These are phyloP conservation scores for Malthinus seriepunctatus DNA, from an alignment of 2,888 invertebrate genomes.

Conservation along the genomic window DNA sequence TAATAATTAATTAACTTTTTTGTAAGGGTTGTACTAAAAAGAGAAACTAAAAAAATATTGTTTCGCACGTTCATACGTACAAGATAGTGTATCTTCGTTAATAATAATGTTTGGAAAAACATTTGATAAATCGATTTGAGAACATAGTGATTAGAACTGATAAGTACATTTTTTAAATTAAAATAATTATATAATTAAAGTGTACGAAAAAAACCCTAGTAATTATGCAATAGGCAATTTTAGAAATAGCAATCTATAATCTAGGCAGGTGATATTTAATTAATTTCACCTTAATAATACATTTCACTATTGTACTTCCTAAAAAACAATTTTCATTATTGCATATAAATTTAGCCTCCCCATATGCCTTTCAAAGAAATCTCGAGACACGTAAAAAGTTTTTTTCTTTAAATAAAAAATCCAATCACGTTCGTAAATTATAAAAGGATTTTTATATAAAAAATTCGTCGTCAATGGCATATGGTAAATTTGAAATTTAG, in stretches of 20 bases:
- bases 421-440: conserved; percentile 21
- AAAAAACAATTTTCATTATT: conserved; percentile 7
- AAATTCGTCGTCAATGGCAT: conserved; percentile 20
- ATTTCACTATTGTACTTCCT: conserved; percentile 11
- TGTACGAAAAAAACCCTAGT: neutral
- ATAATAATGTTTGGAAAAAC: no score
- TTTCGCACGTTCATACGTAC: no score
- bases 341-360: neutral
- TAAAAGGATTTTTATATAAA: conserved; percentile 13
- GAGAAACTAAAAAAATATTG: no score
- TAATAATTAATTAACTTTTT: no score
- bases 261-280: conserved; percentile 3
- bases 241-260: neutral
- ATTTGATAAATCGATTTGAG: no score
- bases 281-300: conserved; percentile 14
- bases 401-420: conserved; percentile 3
- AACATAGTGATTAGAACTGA: no score
- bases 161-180: no score
- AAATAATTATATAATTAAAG: neutral
- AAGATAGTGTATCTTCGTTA: no score
- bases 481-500: conserved; percentile 18
- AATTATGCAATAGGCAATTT: conserved; percentile 4
- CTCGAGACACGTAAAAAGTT: conserved; percentile 1
- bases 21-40: no score
- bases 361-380: neutral